Base-by-base conservation (phyloP, 2,797 vertebrate genomes). In the Luscinia luscinia region DNA sequence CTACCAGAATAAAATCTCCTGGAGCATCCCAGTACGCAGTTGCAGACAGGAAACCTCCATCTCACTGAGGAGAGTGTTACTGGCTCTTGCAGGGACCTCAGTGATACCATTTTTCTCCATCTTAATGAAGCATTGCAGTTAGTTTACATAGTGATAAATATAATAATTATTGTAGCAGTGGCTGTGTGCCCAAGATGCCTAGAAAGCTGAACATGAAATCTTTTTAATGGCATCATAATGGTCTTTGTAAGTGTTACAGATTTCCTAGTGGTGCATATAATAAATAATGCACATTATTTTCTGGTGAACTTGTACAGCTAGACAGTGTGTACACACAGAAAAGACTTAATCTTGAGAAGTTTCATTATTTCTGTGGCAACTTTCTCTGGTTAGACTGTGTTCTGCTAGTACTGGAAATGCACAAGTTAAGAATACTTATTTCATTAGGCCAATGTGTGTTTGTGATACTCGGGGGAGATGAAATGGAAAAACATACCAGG, bases 101-200 rank as follows among this genome's bases (percentile, higher is more conserved):
- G 64, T 90, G 76, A 75, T 90, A 66, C 30, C 41, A 68, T 96
- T 96, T 97, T 92, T 96, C 84, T 95, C 84, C 74, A 87, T 96
- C 92, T 96, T 95, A 98, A 97, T 97, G 97, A 98, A 97, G 96
- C 96, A 94, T 97, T 97, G 95, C 91, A 70, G 93, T 96, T 97
- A 75, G 82, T 97, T 98, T 97, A 97, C 96, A 84, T 93, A 95
- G 97, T 83, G 94, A 97, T 97, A 97, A 97, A 97, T 97, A 96
- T 80, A 97, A 95, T 97, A 95, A 97, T 98, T 97, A 97, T 88
- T 94, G 69, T 91, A 94, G 89, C 0, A 3, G n/a, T 97, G 97
- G 97, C 97, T 93, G 91, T 84, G 93, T 97, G 97, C 97, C 97
- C 88, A 72, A 97, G 94, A 93, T 94, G 90, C 94, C 92, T 97